A percentile compares a stretch with the other conserved stretches of the same genome.
Conservation (phyloP, 2,888 invertebrate species). For the Drosophila paranaensis region DNA sequence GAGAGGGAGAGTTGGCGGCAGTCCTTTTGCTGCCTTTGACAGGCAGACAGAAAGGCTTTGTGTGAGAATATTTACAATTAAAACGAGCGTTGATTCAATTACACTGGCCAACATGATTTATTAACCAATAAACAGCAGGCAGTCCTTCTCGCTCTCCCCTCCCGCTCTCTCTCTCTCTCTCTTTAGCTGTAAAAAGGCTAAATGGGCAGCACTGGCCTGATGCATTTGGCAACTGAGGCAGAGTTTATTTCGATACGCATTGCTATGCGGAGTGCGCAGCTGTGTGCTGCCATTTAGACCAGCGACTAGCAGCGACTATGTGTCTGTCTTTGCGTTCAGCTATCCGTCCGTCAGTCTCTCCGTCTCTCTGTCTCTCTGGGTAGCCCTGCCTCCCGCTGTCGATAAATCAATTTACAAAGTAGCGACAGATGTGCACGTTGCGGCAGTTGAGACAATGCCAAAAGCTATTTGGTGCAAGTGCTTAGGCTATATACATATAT, state of each 20-base stretch:
- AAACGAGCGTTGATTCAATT: constrained; percentile 1
- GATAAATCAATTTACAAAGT: constrained; percentile 62
- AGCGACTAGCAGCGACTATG: constrained; percentile 5
- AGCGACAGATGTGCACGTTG: constrained; percentile 64
- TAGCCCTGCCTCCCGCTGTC: constrained; percentile 18
- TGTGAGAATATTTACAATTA: constrained; percentile 9
- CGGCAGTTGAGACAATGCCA: constrained; percentile 65
- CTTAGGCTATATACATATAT: constrained; percentile 10
- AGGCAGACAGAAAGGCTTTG: constrained; percentile 12
- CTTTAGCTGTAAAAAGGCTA: neutral
- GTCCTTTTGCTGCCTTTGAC: constrained; percentile 8
- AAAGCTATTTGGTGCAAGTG: constrained; percentile 57
- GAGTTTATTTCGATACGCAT: constrained; percentile 49
- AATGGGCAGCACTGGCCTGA: constrained; percentile 22
- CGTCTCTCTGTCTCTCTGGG: neutral
- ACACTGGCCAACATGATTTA: constrained; percentile 6
- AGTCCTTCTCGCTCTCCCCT: too few relatives aligned
- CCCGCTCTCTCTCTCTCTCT: neutral
- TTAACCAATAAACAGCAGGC: neutral
- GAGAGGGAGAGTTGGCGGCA: neutral
- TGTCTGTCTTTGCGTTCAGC: neutral
- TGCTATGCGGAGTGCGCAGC: constrained; percentile 50
- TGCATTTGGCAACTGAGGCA: constrained; percentile 41
- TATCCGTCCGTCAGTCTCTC: neutral
- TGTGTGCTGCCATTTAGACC: constrained; percentile 47